phyloP scores from a whole-genome alignment of 2,888 invertebrate species.

The Lamellibrachia columna region DNA sequence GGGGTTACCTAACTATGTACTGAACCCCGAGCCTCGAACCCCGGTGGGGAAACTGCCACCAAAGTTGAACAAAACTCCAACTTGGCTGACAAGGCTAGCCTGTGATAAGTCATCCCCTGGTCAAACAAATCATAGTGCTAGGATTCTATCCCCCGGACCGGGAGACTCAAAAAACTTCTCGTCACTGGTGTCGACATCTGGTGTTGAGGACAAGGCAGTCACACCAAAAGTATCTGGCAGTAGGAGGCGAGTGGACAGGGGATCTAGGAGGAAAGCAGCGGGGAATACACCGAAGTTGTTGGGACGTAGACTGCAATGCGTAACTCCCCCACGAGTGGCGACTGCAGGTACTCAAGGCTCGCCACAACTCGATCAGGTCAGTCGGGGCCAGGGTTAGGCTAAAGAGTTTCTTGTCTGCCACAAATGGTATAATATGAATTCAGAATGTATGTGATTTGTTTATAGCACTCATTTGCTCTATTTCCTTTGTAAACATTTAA shows the following conservation, averaged over 20 bases:
- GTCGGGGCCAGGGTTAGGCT: not conserved
- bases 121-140: not conserved
- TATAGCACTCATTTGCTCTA: no score
- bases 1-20: slow-evolving; percentile 37
- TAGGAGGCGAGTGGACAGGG: not conserved
- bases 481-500: no score
- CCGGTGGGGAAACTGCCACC: slow-evolving; percentile 23
- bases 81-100: not conserved
- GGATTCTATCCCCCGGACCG: not conserved
- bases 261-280: not conserved
- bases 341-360: not conserved
- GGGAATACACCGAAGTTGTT: not conserved
- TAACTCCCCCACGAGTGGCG: not conserved
- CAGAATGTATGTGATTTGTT: no score
- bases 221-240: not conserved
- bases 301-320: not conserved
- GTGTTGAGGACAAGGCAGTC: not conserved
- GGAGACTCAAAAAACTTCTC: not conserved
- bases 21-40: slow-evolving; percentile 34
- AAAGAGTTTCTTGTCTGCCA: no score
- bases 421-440: no score
- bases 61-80: not conserved
- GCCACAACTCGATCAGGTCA: not conserved
- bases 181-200: not conserved
- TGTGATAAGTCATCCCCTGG: not conserved